Evolutionary conservation across 2,888 invertebrate genomes (phyloP).

Genomic region (Chaetogeoica ovagalla): DNA sequence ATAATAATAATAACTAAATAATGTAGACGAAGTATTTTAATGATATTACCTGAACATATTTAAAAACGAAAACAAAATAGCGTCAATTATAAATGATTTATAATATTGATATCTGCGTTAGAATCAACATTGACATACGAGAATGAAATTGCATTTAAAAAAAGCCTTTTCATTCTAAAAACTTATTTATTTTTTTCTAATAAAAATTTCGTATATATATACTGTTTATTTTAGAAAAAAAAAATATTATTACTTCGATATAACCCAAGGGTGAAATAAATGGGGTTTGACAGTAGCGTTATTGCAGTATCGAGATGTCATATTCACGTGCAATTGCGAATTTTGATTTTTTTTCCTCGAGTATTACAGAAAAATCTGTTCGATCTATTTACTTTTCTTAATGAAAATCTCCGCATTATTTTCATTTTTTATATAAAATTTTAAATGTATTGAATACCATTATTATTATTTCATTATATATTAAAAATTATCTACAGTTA

Average conservation of each 20-base stretch:
- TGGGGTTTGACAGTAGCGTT: neutral
- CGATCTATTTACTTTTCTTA: neutral
- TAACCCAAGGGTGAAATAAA: neutral
- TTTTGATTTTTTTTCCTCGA: neutral
- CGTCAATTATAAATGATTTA: too few species aligned
- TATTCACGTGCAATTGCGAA: conserved; percentile 12
- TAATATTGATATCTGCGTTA: too few species aligned
- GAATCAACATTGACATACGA: neutral
- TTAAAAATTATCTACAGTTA: too few species aligned
- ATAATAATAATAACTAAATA: too few species aligned
- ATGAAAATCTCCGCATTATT: neutral
- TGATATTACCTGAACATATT: too few species aligned
- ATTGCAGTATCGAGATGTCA: conserved; percentile 5
- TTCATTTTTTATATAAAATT: neutral
- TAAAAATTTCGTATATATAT: neutral
- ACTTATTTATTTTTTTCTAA: neutral
- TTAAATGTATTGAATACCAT: too few species aligned
- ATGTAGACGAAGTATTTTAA: too few species aligned
- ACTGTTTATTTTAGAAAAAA: neutral
- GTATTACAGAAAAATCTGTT: neutral
- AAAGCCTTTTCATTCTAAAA: neutral
- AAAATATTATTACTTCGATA: neutral
- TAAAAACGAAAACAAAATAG: too few species aligned
- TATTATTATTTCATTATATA: too few species aligned
- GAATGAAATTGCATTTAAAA: neutral